These are phyloP conservation scores for Camelus dromedarius DNA, from an alignment of 2,113 vertebrate species.

Conservation along the genomic window DNA sequence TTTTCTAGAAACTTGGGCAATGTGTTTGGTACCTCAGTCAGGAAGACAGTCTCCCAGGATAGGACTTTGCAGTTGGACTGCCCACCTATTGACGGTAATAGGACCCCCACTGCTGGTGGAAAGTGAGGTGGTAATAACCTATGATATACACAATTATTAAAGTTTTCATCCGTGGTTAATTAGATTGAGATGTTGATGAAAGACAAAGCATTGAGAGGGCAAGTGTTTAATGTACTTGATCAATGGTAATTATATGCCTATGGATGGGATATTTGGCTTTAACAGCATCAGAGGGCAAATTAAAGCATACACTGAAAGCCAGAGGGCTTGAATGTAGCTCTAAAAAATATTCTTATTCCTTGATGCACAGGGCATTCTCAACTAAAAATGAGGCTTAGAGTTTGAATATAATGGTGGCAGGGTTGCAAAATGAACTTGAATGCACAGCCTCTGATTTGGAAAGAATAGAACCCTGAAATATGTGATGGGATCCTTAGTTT, in stretches of 20 bases:
- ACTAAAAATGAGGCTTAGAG: not conserved
- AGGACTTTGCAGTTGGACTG: not conserved
- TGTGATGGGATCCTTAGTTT: not conserved
- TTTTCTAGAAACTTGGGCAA: not conserved
- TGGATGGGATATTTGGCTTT: not conserved
- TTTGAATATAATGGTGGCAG: not conserved
- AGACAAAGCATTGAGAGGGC: not conserved
- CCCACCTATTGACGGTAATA: not conserved
- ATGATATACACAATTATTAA: not conserved
- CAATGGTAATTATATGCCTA: not conserved
- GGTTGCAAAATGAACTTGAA: not conserved
- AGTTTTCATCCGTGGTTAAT: not conserved
- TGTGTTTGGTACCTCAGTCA: not conserved
- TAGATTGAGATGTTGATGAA: not conserved
- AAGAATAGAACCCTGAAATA: not conserved
- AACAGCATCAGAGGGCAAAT: not conserved
- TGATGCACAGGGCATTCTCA: not conserved
- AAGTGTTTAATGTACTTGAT: not conserved
- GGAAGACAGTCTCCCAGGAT: not conserved
- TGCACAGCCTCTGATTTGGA: not conserved
- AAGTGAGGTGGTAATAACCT: not conserved
- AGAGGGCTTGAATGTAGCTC: not conserved
- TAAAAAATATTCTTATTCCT: not conserved
- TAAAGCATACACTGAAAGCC: constrained; percentile 38
- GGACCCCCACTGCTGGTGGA: not conserved